A percentile compares a stretch with the other conserved stretches of the same genome.
Conservation (phyloP, 2,113 vertebrate species). For the Anoura caudifer region DNA sequence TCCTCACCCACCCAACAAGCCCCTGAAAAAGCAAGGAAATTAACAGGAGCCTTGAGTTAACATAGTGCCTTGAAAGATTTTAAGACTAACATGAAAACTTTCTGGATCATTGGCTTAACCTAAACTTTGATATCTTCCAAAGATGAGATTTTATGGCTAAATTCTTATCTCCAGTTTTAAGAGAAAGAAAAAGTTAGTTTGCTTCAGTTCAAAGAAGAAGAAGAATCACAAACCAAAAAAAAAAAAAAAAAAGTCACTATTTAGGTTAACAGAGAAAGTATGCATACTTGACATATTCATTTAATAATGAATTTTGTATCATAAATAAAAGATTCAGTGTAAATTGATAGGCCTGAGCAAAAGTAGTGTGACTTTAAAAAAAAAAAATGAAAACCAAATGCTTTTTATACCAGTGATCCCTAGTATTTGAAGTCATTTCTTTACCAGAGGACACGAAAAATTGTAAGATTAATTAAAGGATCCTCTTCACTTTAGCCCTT, state of each 20-base stretch:
- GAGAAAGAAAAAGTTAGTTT: neutral
- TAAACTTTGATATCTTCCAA: neutral
- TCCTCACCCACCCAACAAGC: neutral
- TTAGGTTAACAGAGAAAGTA: neutral
- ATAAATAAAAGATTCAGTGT: neutral
- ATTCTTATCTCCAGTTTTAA: neutral
- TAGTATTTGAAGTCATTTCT: neutral
- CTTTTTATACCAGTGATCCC: neutral
- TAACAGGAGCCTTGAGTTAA: neutral
- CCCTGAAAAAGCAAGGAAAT: neutral
- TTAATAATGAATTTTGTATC: conserved; percentile 5
- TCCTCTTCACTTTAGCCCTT: neutral
- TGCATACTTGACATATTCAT: neutral
- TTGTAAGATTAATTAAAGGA: neutral
- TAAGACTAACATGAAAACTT: neutral
- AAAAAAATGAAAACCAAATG: neutral
- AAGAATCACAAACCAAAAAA: neutral
- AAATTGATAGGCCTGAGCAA: neutral
- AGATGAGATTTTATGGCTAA: neutral
- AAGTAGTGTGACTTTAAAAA: neutral
- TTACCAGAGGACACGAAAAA: neutral
- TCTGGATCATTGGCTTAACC: neutral
- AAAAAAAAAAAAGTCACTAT: neutral
- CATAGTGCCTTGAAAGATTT: rapidly evolving
- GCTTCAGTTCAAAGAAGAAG: neutral